Evolutionary conservation across 2,888 invertebrate species (phyloP), one percentile per base, ranked within the genome.

Genomic region (Nephrotoma appendiculata): DNA sequence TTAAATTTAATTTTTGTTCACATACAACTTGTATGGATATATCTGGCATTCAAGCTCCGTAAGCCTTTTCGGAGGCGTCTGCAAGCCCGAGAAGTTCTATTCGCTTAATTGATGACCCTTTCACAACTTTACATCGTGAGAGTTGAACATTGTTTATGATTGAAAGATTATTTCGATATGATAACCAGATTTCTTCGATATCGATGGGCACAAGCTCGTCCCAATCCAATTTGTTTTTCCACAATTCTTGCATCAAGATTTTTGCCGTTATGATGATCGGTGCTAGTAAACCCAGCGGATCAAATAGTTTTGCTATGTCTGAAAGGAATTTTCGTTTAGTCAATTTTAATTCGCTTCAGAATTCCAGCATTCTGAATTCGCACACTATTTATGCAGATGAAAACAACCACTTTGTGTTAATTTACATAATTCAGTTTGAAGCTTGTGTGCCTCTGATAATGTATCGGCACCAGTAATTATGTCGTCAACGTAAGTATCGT

Each of bases 401-500:
- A 31, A 31, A 31, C 31, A 31, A 31, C 44, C 6, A 9, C 44
- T 44, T 44, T 57, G 19, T 57, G 57, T 57, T 2, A 57, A 57
- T 57, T 57, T n/a, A 12, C 6, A 12, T 19, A 12, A 12, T n/a
- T 19, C n/a, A 6, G 57, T 87, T 86, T 52, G 31, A 31, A 31
- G 31, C 3, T 31, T 31, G 1, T 31, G 31, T 31, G 86, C 87
- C 71, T 86, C 85, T 5, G 12, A 9, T 42, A 87, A 86, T 31
- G 15, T 84, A 57, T 88, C 52, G 19, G 86, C 86, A 2, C 87
- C 87, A 31, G 87, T 87, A 48, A 88, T 85, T 4, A 83, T 19
- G n/a, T 88, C 88, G 86, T 88, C 88, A 7, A 88, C 88, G 43
- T 89, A 88, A 86, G 88, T 87, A 85, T 87, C 88, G 19, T 52